These are phyloP conservation scores for Amia ocellicauda DNA, from an alignment of 2,113 vertebrate species.

Conservation along the genomic window DNA sequence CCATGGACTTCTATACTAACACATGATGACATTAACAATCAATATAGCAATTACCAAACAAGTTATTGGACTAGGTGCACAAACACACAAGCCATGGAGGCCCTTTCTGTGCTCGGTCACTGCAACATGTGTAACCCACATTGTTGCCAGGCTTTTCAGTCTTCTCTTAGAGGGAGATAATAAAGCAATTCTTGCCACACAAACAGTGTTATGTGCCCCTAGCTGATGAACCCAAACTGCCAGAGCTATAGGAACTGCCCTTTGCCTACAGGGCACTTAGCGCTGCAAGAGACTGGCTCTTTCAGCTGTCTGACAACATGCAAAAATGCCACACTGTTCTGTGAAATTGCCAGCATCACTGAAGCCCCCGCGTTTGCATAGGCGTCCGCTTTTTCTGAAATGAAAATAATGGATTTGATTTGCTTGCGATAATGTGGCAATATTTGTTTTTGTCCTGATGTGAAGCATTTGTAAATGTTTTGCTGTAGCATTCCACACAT, in stretches of 20 bases:
- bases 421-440: neutral
- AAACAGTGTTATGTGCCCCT: neutral
- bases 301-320: slow-evolving; percentile 16
- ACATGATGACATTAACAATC: slow-evolving; percentile 93
- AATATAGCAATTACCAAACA: slow-evolving; percentile 89
- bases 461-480: too few relatives aligned
- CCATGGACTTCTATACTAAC: slow-evolving; percentile 78
- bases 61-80: slow-evolving; percentile 77
- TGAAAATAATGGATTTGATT: too few relatives aligned
- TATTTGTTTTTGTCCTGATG: slow-evolving; percentile 2
- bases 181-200: neutral
- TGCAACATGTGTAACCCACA: neutral
- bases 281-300: slow-evolving; percentile 14
- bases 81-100: slow-evolving; percentile 59
- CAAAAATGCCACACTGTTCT: neutral
- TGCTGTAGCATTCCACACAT: too few relatives aligned
- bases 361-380: too few relatives aligned
- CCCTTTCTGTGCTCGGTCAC: slow-evolving; percentile 41
- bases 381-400: too few relatives aligned
- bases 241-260: slow-evolving; percentile 25
- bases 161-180: neutral
- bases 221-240: too few relatives aligned
- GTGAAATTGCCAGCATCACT: too few relatives aligned
- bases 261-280: neutral
- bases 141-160: neutral